Conservation (phyloP, 2,797 vertebrate species). For the Leuciscus waleckii region DNA sequence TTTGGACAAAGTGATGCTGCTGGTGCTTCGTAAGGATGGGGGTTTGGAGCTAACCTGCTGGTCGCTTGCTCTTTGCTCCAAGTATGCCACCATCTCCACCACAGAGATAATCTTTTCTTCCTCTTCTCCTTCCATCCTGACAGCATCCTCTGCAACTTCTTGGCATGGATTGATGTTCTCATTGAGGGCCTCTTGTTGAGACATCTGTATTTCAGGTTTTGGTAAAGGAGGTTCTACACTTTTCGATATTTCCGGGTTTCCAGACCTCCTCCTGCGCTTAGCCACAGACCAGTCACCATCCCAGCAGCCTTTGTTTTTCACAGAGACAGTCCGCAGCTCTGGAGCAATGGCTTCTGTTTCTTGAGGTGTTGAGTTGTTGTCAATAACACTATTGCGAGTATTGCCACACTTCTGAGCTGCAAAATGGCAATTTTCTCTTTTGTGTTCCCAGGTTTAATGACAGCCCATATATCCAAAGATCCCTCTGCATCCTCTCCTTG, state of each 20-base stretch:
- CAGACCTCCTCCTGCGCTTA: constrained; percentile 87
- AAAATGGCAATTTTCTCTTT: constrained; percentile 96
- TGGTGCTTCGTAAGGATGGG: constrained; percentile 67
- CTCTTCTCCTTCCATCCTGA: constrained; percentile 34
- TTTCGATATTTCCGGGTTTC: constrained; percentile 75
- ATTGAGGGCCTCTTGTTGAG: constrained; percentile 67
- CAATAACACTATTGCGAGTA: constrained; percentile 40
- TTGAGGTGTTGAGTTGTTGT: neutral
- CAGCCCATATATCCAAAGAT: constrained; percentile 86
- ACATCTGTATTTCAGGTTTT: constrained; percentile 68
- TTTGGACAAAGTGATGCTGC: constrained; percentile 73
- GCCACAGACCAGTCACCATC: constrained; percentile 85
- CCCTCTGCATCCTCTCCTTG: constrained; percentile 79
- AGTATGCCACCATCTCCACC: constrained; percentile 93
- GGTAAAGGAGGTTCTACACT: constrained; percentile 52
- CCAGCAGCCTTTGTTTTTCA: constrained; percentile 90
- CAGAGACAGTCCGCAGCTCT: constrained; percentile 65
- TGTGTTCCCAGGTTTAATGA: constrained; percentile 96
- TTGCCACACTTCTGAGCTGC: constrained; percentile 80
- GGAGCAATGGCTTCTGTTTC: neutral
- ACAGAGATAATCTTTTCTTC: constrained; percentile 82
- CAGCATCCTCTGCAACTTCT: constrained; percentile 60
- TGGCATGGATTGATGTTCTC: constrained; percentile 55
- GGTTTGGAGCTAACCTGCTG: constrained; percentile 79
- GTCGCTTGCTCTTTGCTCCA: constrained; percentile 86